Base-by-base conservation (phyloP, 2,888 invertebrate species). In the Stegana nigrithorax region DNA sequence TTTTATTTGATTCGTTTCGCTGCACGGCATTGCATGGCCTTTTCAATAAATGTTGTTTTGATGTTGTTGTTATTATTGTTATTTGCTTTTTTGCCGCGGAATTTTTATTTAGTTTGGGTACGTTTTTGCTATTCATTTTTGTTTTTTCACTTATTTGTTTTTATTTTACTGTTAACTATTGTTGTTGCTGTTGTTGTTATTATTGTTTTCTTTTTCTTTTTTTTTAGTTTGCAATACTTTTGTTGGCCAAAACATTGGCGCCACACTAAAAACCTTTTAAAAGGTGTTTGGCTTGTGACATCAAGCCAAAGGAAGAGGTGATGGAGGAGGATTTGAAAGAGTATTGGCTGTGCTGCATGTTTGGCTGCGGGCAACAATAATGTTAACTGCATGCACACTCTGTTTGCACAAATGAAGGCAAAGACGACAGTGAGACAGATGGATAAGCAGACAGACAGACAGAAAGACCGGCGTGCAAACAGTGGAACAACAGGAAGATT, bases 1-100 rank as follows among this genome's bases (percentile, higher is more conserved):
- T 75, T 75, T 77, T 72, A 77, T 77, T 75, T 72, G 77, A 67
- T 75, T 71, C 73, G 77, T 68, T 75, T 71, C 75, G 73, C 77
- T n/a, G 71, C 72, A 65, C 64, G 65, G 68, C 69, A 70, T 73
- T 63, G 72, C 72, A 68, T 69, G 56, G 10, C n/a, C 12, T 36
- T 36, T n/a, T 36, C n/a, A n/a, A 36, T 3, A 36, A n/a, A 36
- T n/a, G 10, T 5, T 10, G 10, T 53, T 39, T 62, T 14, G 47
- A 50, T 32, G 29, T 61, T 55, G 12, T 10, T 39, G 36, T 42
- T 58, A 19, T 25, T 23, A 1, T 39, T 39, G 17, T 23, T 56
- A 21, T 56, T 27, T 2, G 36, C 63, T 39, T 56, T 47, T 50
- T 44, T 21, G 27, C 53, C 64, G 50, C 32, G n/a, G 70, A 60